phyloP scores from a whole-genome alignment of 2,888 invertebrate species.

The Linnaemya vulpina region DNA sequence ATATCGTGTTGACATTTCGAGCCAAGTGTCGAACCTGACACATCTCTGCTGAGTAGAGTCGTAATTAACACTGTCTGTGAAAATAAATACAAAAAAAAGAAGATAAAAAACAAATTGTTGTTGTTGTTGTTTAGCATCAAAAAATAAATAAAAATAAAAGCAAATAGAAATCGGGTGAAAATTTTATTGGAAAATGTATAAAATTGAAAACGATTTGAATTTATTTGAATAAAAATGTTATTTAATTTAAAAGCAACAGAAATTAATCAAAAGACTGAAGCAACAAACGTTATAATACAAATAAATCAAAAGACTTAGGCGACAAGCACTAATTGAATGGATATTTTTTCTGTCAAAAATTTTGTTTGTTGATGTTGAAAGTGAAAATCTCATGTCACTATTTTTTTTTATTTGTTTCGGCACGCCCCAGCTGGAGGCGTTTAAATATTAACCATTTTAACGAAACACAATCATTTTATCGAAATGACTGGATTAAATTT shows the following conservation, averaged over 20 bases:
- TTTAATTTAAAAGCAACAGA: neutral
- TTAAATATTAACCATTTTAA: neutral
- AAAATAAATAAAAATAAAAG: too few species aligned
- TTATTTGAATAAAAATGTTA: neutral
- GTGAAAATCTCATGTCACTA: neutral
- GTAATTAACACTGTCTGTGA: conserved; percentile 70
- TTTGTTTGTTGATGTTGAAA: neutral
- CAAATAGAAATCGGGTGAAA: conserved; percentile 25
- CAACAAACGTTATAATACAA: neutral
- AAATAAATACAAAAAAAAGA: conserved; percentile 15
- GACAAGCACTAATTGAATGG: neutral
- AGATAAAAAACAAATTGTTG: neutral
- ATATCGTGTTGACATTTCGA: conserved; percentile 83
- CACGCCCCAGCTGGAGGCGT: neutral
- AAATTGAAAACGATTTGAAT: neutral
- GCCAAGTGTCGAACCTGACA: conserved; percentile 74
- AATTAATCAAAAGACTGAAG: conserved; percentile 23
- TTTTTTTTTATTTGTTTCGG: neutral
- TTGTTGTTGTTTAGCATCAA: conserved; percentile 9
- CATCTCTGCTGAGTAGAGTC: conserved; percentile 61
- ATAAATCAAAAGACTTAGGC: conserved; percentile 24
- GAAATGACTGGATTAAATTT: too few species aligned
- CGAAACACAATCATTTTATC: too few species aligned
- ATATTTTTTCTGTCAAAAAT: neutral
- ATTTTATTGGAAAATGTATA: conserved; percentile 12